A percentile compares a stretch with the other conserved stretches of the same genome.
Conservation (phyloP, 2,113 vertebrate genomes). For the Gavia stellata region DNA sequence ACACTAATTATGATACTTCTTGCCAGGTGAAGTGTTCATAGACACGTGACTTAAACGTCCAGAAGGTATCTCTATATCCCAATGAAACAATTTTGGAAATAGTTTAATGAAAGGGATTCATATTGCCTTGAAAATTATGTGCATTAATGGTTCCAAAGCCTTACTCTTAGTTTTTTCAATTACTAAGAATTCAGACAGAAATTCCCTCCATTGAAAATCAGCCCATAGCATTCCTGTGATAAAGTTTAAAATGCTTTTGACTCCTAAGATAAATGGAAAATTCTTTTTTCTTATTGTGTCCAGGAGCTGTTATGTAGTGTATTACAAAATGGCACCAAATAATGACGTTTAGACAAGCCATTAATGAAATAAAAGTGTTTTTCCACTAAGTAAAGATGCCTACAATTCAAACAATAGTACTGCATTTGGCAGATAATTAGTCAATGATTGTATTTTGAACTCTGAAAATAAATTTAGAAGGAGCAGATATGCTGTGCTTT, state of each 20-base stretch:
- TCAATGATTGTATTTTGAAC: conserved; percentile 1
- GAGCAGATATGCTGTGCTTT: neutral
- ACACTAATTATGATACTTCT: neutral
- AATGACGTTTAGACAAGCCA: neutral
- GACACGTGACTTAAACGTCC: neutral
- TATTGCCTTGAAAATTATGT: neutral
- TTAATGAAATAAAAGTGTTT: neutral
- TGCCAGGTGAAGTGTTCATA: neutral
- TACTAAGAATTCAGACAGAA: neutral
- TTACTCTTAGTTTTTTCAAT: neutral
- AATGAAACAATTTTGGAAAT: neutral
- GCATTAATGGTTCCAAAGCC: neutral
- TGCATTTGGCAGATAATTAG: conserved; percentile 6
- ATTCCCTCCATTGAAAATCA: neutral
- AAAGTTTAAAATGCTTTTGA: neutral
- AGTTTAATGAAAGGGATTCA: neutral
- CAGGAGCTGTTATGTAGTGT: neutral
- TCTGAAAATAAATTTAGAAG: conserved; percentile 10
- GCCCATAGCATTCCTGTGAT: neutral
- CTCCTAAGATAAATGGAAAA: neutral
- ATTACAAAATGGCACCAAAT: neutral
- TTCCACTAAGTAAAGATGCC: neutral
- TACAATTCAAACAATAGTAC: conserved; percentile 3
- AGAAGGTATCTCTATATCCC: neutral
- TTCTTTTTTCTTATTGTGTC: neutral